Evolutionary conservation across 2,888 invertebrate species (phyloP).

Genomic region (Troides oblongomaculatus): DNA sequence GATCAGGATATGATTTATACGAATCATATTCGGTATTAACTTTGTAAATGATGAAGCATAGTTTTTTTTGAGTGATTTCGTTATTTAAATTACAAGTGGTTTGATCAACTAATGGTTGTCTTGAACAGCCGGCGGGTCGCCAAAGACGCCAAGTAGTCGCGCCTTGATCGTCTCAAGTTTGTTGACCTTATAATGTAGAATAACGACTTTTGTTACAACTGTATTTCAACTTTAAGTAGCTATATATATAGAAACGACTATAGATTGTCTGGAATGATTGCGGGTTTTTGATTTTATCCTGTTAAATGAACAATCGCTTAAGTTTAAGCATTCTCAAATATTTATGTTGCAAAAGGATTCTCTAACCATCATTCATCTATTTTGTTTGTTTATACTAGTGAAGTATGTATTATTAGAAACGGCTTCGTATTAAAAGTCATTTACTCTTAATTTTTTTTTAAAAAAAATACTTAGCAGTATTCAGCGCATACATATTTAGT

Average conservation of each 20-base stretch:
- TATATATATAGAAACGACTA: slow-evolving; percentile 51
- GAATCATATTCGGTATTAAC: too few relatives aligned
- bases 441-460: too few relatives aligned
- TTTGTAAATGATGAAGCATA: neutral
- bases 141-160: slow-evolving; percentile 58
- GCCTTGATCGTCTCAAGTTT: slow-evolving; percentile 58
- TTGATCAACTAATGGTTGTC: slow-evolving; percentile 53
- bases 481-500: too few relatives aligned
- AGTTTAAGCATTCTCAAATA: neutral
- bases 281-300: neutral
- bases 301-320: neutral
- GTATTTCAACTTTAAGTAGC: slow-evolving; percentile 54
- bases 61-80: neutral
- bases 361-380: too few relatives aligned
- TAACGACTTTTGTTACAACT: slow-evolving; percentile 70
- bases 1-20: too few relatives aligned
- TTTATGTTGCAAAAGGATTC: neutral
- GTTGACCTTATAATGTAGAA: slow-evolving; percentile 72
- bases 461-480: too few relatives aligned
- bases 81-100: slow-evolving; percentile 26
- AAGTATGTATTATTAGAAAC: too few relatives aligned
- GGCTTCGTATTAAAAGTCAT: too few relatives aligned
- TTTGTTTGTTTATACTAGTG: too few relatives aligned
- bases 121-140: slow-evolving; percentile 55
- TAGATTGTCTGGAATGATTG: neutral